A percentile compares a stretch with the other conserved stretches of the same genome.
These are phyloP conservation scores for Furcifer pardalis DNA, from an alignment of 2,797 vertebrate species.

Conservation along the genomic window DNA sequence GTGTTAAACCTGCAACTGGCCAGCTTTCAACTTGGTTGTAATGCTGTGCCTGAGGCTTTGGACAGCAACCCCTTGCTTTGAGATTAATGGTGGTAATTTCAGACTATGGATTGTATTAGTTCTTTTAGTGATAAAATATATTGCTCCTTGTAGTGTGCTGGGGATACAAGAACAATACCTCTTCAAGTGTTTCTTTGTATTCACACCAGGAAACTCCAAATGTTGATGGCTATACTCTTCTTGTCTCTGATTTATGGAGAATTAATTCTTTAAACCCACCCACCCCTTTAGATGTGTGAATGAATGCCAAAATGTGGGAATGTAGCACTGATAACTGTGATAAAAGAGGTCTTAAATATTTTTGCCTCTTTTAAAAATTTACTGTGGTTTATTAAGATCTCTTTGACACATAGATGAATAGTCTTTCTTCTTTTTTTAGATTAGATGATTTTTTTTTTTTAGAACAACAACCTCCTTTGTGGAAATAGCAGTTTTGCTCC, in stretches of 20 bases:
- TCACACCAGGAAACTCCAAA: not conserved
- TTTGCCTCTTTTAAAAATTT: not conserved
- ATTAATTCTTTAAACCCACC: too few relatives aligned
- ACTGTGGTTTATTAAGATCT: not conserved
- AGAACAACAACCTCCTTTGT: not conserved
- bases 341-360: not conserved
- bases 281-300: not conserved
- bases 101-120: not conserved
- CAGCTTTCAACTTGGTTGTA: not conserved
- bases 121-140: not conserved
- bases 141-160: too few relatives aligned
- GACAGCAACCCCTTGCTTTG: not conserved
- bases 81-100: not conserved
- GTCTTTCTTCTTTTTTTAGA: not conserved
- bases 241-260: not conserved
- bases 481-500: not conserved
- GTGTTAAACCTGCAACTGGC: not conserved
- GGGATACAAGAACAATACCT: not conserved
- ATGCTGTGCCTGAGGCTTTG: not conserved
- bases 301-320: not conserved
- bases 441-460: not conserved
- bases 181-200: not conserved
- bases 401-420: not conserved
- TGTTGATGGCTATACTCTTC: not conserved
- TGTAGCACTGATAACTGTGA: not conserved